phyloP scores from a whole-genome alignment of 2,888 invertebrate genomes.

The Athrips mouffetella region DNA sequence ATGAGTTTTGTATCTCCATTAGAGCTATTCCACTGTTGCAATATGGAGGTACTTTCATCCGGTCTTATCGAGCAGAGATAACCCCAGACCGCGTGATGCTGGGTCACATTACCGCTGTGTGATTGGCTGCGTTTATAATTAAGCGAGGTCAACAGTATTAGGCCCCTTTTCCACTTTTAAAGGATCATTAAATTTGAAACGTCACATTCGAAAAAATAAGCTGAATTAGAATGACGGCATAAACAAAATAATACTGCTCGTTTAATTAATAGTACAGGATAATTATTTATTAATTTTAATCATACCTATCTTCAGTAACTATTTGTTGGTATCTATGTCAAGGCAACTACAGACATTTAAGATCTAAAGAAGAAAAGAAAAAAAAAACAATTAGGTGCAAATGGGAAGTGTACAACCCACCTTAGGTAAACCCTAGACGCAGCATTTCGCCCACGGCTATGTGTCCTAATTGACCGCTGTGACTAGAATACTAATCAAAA shows the following conservation, averaged over 20 bases:
- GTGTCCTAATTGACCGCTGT: background rate
- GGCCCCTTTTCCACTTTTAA: background rate
- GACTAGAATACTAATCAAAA: background rate
- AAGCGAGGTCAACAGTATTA: background rate
- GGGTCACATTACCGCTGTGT: background rate
- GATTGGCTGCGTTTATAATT: background rate
- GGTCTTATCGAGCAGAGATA: conserved; percentile 13
- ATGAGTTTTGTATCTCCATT: conserved; percentile 31
- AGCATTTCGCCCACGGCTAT: background rate
- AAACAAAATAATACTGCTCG: too few relatives aligned
- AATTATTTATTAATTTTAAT: too few relatives aligned
- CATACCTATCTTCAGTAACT: too few relatives aligned
- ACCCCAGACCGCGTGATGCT: conserved; percentile 8
- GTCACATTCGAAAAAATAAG: too few relatives aligned
- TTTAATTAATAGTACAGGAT: too few relatives aligned
- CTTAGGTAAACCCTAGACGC: background rate
- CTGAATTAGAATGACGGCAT: too few relatives aligned
- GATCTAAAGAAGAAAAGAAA: background rate
- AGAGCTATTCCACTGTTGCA: conserved; percentile 17
- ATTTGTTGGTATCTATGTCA: too few relatives aligned
- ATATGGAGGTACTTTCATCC: conserved; percentile 10
- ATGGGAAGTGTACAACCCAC: too few relatives aligned
- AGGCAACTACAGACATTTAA: background rate
- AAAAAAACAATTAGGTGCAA: background rate
- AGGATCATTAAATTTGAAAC: background rate